These are phyloP conservation scores for Speoplatyrhinus poulsoni DNA, from an alignment of 2,113 vertebrate species.

Conservation along the genomic window DNA sequence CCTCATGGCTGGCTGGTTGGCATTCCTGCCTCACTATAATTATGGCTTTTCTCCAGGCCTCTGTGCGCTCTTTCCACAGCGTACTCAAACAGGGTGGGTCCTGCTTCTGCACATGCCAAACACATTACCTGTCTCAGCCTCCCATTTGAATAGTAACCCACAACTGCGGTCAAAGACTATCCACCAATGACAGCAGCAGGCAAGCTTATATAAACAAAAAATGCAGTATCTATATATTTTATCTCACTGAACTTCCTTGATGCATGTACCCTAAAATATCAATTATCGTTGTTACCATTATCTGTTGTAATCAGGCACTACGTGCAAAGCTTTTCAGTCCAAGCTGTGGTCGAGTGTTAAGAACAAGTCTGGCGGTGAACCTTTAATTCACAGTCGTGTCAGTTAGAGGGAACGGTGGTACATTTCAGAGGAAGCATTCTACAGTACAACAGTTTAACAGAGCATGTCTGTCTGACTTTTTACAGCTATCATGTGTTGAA, in stretches of 20 bases:
- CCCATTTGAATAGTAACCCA: slow-evolving; percentile 50
- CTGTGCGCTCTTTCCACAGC: slow-evolving; percentile 17
- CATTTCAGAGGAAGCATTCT: slow-evolving; percentile 13
- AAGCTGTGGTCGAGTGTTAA: slow-evolving; percentile 8
- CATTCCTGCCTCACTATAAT: slow-evolving; percentile 73
- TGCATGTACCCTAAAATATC: neutral
- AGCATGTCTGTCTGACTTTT: slow-evolving; percentile 10
- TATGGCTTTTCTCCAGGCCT: slow-evolving; percentile 62
- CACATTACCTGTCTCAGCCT: slow-evolving; percentile 42
- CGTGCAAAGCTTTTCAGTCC: neutral
- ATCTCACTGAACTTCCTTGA: neutral
- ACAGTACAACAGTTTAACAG: slow-evolving; percentile 5
- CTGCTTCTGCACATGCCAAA: slow-evolving; percentile 6
- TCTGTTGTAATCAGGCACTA: neutral
- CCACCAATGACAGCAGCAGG: neutral
- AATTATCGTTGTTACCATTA: too few species aligned
- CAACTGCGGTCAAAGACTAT: slow-evolving; percentile 14
- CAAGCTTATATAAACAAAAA: neutral
- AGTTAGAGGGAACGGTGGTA: neutral
- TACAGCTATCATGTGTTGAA: neutral
- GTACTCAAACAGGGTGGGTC: slow-evolving; percentile 17
- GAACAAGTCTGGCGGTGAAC: neutral
- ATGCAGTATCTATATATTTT: neutral
- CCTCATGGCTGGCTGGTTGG: slow-evolving; percentile 69
- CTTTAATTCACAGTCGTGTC: neutral